Conservation (phyloP, 2,113 vertebrate genomes). For the Danio rerio region GRCz12tu NC_133193.1:19379001-19379500, state of each 20-base stretch:
- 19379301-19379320: constrained; percentile 91
- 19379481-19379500: constrained; percentile 99
- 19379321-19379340: constrained; percentile 94
- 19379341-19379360: constrained; percentile 95
- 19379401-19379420: constrained; percentile 95
- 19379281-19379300: constrained; percentile 79
- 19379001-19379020: constrained; percentile 66
- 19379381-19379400: constrained; percentile 96
- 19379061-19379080: constrained; percentile 3
- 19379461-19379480: constrained; percentile 99
- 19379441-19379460: constrained; percentile 98
- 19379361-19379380: constrained; percentile 99
- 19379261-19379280: constrained; percentile 52
- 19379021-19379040: constrained; percentile 48
- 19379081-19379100: constrained; percentile 12
- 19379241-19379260: constrained; percentile 59
- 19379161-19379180: constrained; percentile 36
- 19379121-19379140: constrained; percentile 36
- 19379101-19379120: constrained; percentile 37
- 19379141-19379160: constrained; percentile 16
- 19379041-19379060: constrained; percentile 51
- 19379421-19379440: constrained; percentile 95
- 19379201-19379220: constrained; percentile 51
- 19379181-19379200: constrained; percentile 54
- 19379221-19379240: constrained; percentile 56